Conservation (phyloP, 2,797 vertebrate genomes). For the Hippoglossus hippoglossus region DNA sequence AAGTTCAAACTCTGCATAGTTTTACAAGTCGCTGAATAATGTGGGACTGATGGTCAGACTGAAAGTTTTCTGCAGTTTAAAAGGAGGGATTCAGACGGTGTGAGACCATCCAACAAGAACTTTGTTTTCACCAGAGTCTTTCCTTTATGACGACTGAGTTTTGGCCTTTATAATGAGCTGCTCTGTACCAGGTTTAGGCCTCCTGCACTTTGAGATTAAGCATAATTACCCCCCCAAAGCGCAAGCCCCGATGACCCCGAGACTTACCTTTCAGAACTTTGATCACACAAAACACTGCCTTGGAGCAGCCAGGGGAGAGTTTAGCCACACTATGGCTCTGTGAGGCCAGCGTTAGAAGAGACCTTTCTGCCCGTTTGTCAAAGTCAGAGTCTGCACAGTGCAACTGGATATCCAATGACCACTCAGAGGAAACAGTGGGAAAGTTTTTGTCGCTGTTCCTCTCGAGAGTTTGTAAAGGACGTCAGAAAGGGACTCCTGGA, state of each 20-base stretch:
- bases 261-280: slow-evolving; percentile 26
- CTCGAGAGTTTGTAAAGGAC: slow-evolving; percentile 36
- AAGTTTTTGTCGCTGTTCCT: slow-evolving; percentile 21
- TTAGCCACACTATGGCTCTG: not conserved
- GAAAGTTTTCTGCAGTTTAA: not conserved
- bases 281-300: slow-evolving; percentile 29
- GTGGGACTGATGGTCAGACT: not conserved
- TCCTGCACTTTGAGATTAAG: slow-evolving; percentile 34
- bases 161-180: slow-evolving; percentile 38
- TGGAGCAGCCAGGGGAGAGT: slow-evolving; percentile 15
- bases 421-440: slow-evolving; percentile 38
- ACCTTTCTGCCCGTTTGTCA: slow-evolving; percentile 21
- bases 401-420: slow-evolving; percentile 35
- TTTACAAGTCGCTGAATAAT: not conserved
- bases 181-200: slow-evolving; percentile 15
- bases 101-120: no score
- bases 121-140: slow-evolving; percentile 9
- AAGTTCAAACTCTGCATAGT: not conserved
- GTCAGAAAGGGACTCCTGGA: slow-evolving; percentile 26
- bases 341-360: slow-evolving; percentile 15
- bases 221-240: slow-evolving; percentile 44
- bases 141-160: slow-evolving; percentile 10
- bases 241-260: slow-evolving; percentile 24
- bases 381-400: slow-evolving; percentile 25
- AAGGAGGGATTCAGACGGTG: not conserved